phyloP scores from a whole-genome alignment of 2,888 invertebrate species.

The Temnothorax ravouxi region DNA sequence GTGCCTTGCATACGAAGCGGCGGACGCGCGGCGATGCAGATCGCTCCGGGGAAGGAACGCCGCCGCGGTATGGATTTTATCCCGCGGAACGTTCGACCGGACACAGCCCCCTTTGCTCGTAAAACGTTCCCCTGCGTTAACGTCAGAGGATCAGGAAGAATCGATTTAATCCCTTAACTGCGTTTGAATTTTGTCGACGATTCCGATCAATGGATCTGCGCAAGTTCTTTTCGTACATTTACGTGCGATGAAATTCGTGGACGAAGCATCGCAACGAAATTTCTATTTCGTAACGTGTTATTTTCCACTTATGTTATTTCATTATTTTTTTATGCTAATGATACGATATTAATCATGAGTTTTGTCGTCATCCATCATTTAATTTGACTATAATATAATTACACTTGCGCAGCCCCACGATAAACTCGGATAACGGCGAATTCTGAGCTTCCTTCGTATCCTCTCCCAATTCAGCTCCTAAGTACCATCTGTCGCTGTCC shows the following conservation, averaged over 20 bases:
- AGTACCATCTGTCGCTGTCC: slow-evolving; percentile 71
- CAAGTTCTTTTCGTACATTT: background rate
- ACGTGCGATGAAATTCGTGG: background rate
- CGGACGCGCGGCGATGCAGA: slow-evolving; percentile 45
- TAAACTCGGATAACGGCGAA: slow-evolving; percentile 62
- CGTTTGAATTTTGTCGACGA: background rate
- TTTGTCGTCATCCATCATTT: slow-evolving; percentile 24
- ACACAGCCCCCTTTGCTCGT: background rate
- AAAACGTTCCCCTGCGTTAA: background rate
- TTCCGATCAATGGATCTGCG: background rate
- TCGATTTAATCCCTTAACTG: slow-evolving; percentile 7
- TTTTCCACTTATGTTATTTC: background rate
- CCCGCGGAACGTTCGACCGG: slow-evolving; percentile 39
- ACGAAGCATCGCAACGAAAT: too few species aligned
- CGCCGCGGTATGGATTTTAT: slow-evolving; percentile 52
- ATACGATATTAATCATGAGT: slow-evolving; percentile 19
- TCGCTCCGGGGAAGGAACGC: slow-evolving; percentile 36
- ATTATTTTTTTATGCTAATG: background rate
- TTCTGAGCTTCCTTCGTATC: slow-evolving; percentile 56
- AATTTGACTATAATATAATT: slow-evolving; percentile 31
- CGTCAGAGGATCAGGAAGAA: background rate
- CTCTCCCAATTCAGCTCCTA: slow-evolving; percentile 57
- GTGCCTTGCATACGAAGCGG: slow-evolving; percentile 55
- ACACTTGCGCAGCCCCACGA: slow-evolving; percentile 57
- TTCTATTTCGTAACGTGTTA: background rate